Base-by-base conservation (phyloP, 2,888 invertebrate genomes). In the Mythimna ferrago region DNA sequence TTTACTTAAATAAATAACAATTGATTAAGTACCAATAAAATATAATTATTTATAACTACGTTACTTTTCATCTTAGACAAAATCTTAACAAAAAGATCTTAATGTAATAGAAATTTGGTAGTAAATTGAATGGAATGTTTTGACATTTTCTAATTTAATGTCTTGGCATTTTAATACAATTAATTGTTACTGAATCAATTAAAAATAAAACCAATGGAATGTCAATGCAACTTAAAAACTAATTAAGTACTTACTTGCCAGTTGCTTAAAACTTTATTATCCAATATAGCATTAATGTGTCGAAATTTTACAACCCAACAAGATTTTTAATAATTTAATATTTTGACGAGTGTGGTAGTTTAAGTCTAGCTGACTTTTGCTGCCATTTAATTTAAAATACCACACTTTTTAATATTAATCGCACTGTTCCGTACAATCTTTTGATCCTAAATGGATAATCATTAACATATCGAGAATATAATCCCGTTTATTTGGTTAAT, bases 191-290 rank as follows among this genome's bases (percentile, higher is more conserved):
- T 73, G 72, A 80, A 73, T 70, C 67, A 82, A 76, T 72, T 67
- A 73, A 73, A 48, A 85, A 80, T 81, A 86, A 84, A 87, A 83
- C 82, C 78, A 86, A 83, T 89, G 90, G 90, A 90, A 89, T 89
- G 88, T 89, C 84, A 85, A 86, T 80, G 73, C 76, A 84, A 85
- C 77, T 86, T 86, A 85, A 71, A 81, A 82, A 84, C 81, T 86
- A 86, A 81, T 85, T 88, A 89, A 88, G 87, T 89, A 90, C 87
- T 86, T 85, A 84, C 81, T 78, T 77, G 75, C 69, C 76, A 80
- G 68, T 65, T 76, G 72, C 65, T 56, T 76, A 79, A 79, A 78
- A 78, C 73, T 77, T 69, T 80, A 81, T 66, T 80, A 86, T 69
- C 78, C 82, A 89, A 86, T 76, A 78, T 77, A 89, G 87, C 88